These are phyloP conservation scores for Stomorhina lunata DNA, from an alignment of 2,888 invertebrate genomes.

Conservation along the genomic window DNA sequence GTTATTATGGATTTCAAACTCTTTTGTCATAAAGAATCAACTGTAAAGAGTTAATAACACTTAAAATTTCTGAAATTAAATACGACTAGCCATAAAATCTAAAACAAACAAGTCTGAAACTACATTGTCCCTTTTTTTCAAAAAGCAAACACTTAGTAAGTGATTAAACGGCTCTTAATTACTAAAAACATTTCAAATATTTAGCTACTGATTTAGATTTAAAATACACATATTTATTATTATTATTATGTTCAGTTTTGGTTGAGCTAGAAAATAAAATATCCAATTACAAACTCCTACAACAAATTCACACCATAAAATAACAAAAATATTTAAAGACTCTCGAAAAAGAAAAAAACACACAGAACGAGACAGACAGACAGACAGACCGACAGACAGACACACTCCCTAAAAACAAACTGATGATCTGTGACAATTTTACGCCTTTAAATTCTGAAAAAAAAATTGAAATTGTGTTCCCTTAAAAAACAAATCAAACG, in stretches of 20 bases:
- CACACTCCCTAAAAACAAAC: conserved; percentile 44
- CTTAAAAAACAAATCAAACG: conserved; percentile 3
- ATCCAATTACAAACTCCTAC: conserved; percentile 25
- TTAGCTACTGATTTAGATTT: conserved; percentile 1
- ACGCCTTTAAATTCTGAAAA: conserved; percentile 57
- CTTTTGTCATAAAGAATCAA: no score
- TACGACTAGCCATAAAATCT: no score
- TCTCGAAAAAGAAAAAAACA: not conserved
- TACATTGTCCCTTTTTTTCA: no score
- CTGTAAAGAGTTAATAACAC: no score
- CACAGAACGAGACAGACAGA: not conserved
- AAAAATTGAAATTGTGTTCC: no score
- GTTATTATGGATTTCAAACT: no score
- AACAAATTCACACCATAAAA: conserved; percentile 12
- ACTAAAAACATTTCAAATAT: conserved; percentile 23
- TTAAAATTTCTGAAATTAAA: no score
- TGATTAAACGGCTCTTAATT: conserved; percentile 12
- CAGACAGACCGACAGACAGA: no score
- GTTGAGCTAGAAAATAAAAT: not conserved
- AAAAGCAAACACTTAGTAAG: no score
- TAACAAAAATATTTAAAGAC: not conserved
- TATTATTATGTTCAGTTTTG: not conserved
- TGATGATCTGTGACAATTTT: conserved; percentile 66
- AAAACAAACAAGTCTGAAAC: no score
- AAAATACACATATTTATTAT: not conserved